Conservation (phyloP, 2,888 invertebrate species). For the Eudasyphora cyanicolor region DNA sequence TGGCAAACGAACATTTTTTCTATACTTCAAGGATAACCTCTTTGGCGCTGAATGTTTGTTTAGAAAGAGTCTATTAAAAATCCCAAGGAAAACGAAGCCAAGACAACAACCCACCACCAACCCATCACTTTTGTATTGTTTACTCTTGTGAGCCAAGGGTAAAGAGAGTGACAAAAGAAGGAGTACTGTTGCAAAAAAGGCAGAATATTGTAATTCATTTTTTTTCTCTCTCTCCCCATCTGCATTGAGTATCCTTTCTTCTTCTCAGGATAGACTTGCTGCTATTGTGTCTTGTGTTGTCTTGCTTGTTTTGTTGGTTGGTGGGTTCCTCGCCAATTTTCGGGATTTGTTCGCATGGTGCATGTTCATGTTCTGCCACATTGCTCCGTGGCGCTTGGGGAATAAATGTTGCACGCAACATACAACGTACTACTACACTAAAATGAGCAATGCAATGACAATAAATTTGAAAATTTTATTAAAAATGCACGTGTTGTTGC, state of each 20-base stretch:
- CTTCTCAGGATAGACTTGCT: not conserved
- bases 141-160: not conserved
- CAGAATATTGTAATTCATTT: not conserved
- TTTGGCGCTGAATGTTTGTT: not conserved
- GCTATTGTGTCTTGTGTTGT: not conserved
- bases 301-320: not conserved
- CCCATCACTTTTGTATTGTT: not conserved
- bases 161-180: not conserved
- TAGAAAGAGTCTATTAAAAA: conserved; percentile 11
- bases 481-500: conserved; percentile 54
- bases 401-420: conserved; percentile 46
- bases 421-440: not conserved
- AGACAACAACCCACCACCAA: not conserved
- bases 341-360: not conserved
- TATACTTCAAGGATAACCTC: too few species aligned
- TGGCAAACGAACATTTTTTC: too few species aligned
- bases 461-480: conserved; percentile 63
- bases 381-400: not conserved
- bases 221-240: not conserved
- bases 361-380: conserved; percentile 1
- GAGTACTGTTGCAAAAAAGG: not conserved
- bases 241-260: not conserved
- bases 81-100: too few species aligned
- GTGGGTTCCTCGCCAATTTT: not conserved
- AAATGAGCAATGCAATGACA: conserved; percentile 64